Evolutionary conservation across 1,140 invertebrate genomes (phyloP), one percentile per base, ranked within the genome.

Genomic region (Drosophila bocqueti): DNA sequence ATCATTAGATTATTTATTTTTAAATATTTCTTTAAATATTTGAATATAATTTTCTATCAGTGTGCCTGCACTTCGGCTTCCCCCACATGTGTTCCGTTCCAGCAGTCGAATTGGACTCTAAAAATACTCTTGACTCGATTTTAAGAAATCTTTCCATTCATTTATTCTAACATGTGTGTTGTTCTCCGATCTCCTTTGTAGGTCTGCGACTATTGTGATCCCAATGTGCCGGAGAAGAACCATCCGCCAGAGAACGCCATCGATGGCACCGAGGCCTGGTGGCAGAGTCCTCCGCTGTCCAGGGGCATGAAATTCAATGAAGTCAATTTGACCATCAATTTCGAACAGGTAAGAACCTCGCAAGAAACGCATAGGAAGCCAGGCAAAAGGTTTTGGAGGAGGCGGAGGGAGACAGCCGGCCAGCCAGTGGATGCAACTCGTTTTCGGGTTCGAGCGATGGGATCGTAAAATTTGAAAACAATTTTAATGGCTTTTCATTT

Each of bases 221-320:
- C 96, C 11, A 95, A 94, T 43, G 94, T 94, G 72, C 95, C 95
- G 6, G 95, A 96, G 49, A 96, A 97, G 91, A 95, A 94, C 52
- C 99, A 99, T 94, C 97, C 97, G 1, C 96, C 98, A 1, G 95
- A 97, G 87, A 96, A 96, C 94, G 98, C 98, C 3, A 98, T 99
- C 46, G 98, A 99, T 92, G 98, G 98, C 52, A 97, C 96, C 89
- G 97, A 98, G 92, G 96, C 96, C 26, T 99, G 98, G 98, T 99
- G 98, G 98, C 98, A 99, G 93, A 98, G 97, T 93, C 99, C 99
- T 2, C 99, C 99, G 4, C 94, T 99, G n/a, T 99, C 99, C 13
- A 94, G 99, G 84, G 98, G 98, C 40, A 97, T 97, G 95, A 97
- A 98, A 92, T 99, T 98, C 94, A 99, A 99, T 92, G 96, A 98